phyloP scores from a whole-genome alignment of 2,797 vertebrate species.

The Anolis apletophallus region DNA sequence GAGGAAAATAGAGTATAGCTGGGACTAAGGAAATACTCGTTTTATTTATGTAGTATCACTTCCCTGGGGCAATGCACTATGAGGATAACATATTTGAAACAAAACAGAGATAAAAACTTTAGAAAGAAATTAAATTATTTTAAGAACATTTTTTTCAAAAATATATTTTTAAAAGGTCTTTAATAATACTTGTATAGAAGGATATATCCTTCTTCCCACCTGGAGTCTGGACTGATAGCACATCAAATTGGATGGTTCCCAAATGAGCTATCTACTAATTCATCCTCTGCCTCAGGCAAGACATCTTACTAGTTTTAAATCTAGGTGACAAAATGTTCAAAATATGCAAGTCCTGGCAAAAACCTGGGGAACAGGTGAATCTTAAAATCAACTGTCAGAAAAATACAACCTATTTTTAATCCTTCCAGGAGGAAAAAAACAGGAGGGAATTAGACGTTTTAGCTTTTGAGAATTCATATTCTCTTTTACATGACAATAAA shows the following conservation, averaged over 20 bases:
- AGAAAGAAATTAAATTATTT: too few relatives aligned
- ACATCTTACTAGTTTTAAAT: neutral
- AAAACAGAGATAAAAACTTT: too few relatives aligned
- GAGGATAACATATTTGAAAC: too few relatives aligned
- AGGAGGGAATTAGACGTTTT: neutral
- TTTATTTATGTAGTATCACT: too few relatives aligned
- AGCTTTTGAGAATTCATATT: conserved; percentile 1
- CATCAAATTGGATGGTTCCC: neutral
- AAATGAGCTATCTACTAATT: neutral
- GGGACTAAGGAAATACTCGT: neutral
- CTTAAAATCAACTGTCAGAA: neutral
- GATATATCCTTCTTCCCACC: neutral
- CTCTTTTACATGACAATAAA: conserved; percentile 10
- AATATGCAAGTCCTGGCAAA: neutral
- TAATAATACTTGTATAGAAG: too few relatives aligned
- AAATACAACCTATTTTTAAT: neutral
- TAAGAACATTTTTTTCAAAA: too few relatives aligned
- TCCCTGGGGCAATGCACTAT: too few relatives aligned
- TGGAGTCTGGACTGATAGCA: too few relatives aligned
- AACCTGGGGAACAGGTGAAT: neutral
- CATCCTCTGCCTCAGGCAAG: neutral
- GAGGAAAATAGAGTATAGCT: neutral
- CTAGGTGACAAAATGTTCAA: too few relatives aligned
- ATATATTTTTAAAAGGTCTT: too few relatives aligned
- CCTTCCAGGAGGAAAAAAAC: neutral